phyloP scores from a whole-genome alignment of 2,113 vertebrate species.

The Scatophagus argus region DNA sequence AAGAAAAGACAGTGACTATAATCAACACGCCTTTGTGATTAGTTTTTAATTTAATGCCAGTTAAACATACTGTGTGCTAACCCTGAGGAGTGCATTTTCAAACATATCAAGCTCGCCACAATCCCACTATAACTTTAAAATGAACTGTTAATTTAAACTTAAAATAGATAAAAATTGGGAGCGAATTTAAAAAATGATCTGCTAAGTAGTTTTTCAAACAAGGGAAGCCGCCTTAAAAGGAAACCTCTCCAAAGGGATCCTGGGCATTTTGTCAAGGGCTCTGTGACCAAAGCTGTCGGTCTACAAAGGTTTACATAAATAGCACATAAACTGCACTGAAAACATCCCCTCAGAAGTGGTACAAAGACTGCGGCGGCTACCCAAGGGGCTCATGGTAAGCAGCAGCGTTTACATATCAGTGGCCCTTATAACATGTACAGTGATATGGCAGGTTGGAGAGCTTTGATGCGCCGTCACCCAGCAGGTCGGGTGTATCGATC shows the following conservation, averaged over 20 bases:
- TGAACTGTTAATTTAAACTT: conserved; percentile 21
- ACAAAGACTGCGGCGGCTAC: conserved; percentile 65
- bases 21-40: conserved; percentile 29
- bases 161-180: conserved; percentile 9
- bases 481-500: conserved; percentile 77
- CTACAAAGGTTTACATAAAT: conserved; percentile 78
- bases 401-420: conserved; percentile 73
- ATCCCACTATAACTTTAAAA: not conserved
- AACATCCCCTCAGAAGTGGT: conserved; percentile 72
- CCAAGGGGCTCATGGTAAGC: conserved; percentile 60
- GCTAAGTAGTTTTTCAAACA: conserved; percentile 26
- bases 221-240: conserved; percentile 51
- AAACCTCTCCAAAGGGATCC: conserved; percentile 60
- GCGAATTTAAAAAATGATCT: not conserved
- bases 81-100: too few species aligned
- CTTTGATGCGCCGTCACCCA: conserved; percentile 83
- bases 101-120: not conserved
- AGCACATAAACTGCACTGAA: conserved; percentile 70
- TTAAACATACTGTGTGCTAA: too few species aligned
- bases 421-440: conserved; percentile 72
- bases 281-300: conserved; percentile 57
- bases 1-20: conserved; percentile 6
- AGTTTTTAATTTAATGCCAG: conserved; percentile 5
- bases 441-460: conserved; percentile 77
- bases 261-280: conserved; percentile 74